These are phyloP conservation scores for Enteromius mattozi DNA, from an alignment of 2,797 vertebrate species.

Conservation along the genomic window DNA sequence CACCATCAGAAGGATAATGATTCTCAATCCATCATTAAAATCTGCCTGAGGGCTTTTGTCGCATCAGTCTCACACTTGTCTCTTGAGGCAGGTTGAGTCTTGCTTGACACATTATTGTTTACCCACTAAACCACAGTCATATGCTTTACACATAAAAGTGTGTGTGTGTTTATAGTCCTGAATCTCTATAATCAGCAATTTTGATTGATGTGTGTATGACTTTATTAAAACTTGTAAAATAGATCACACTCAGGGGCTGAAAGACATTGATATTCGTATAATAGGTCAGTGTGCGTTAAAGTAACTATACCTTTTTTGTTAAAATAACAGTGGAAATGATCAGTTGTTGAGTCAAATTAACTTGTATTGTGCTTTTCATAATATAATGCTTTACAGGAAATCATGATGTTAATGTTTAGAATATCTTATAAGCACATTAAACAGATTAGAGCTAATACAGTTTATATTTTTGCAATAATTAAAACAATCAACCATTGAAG, in stretches of 20 bases:
- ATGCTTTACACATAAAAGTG: conserved; percentile 6
- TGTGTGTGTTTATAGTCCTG: not conserved
- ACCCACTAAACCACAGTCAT: conserved; percentile 8
- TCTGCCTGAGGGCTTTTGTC: conserved; percentile 43
- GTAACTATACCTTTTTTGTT: not conserved
- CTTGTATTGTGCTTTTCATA: not conserved
- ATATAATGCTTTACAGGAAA: not conserved
- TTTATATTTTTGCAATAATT: not conserved
- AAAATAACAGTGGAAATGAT: not conserved
- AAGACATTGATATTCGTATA: not conserved
- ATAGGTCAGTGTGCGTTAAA: not conserved
- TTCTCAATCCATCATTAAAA: conserved; percentile 56
- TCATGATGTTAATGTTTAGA: not conserved
- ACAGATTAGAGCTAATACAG: not conserved
- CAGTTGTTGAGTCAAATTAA: not conserved
- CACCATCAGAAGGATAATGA: conserved; percentile 54
- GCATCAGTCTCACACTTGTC: conserved; percentile 49
- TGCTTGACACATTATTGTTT: conserved; percentile 49
- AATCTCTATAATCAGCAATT: conserved; percentile 6
- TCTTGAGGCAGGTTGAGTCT: conserved; percentile 45
- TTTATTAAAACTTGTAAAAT: conserved; percentile 1
- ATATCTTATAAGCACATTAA: not conserved
- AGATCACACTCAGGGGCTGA: not conserved
- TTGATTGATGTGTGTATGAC: conserved; percentile 3
- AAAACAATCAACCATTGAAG: not conserved